Conservation (phyloP, 2,797 vertebrate genomes). For the Borostomias antarcticus region DNA sequence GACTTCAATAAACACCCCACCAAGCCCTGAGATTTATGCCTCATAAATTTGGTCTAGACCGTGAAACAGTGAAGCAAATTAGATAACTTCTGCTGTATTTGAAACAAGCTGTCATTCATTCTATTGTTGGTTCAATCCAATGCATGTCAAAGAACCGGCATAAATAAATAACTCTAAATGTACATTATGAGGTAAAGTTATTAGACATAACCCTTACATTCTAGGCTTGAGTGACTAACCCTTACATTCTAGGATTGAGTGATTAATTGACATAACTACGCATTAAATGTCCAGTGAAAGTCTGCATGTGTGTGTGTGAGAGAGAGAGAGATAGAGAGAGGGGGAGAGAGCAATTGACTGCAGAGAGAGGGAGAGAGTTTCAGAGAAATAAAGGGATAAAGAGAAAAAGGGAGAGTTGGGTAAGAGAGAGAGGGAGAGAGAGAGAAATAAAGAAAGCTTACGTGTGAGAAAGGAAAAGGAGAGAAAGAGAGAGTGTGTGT, state of each 20-base stretch:
- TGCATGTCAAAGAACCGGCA: not conserved
- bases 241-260: no score
- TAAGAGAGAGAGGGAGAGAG: constrained; percentile 13
- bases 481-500: constrained; percentile 33
- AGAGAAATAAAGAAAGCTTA: no score
- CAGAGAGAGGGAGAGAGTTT: not conserved
- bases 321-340: constrained; percentile 10
- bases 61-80: constrained; percentile 17
- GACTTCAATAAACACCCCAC: constrained; percentile 78
- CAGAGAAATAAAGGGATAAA: constrained; percentile 9
- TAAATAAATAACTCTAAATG: not conserved
- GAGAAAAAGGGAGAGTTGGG: constrained; percentile 1
- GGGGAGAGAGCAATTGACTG: no score
- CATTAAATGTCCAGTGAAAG: not conserved
- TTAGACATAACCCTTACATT: not conserved
- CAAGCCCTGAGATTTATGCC: constrained; percentile 60
- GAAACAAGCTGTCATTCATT: not conserved
- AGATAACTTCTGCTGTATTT: constrained; percentile 11
- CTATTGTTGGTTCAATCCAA: not conserved
- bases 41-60: not conserved
- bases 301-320: not conserved
- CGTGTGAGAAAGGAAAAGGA: no score
- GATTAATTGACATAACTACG: not conserved
- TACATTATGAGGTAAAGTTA: not conserved
- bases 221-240: no score